Conservation (phyloP, 2,797 vertebrate genomes). For the Sebastes itinus region DNA sequence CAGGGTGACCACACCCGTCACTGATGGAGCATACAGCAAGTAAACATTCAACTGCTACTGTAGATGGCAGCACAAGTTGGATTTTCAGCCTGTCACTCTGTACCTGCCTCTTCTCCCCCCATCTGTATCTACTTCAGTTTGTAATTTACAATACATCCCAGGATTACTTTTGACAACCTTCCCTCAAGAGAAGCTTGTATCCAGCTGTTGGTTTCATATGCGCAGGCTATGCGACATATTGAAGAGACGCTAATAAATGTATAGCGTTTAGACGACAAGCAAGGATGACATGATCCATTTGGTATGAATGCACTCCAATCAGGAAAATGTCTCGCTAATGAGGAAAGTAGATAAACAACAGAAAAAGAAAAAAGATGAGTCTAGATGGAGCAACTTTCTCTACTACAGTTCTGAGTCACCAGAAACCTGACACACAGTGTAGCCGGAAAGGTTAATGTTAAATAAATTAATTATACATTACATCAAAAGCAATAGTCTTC, state of each 20-base stretch:
- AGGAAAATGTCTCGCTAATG: not conserved
- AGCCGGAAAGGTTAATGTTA: not conserved
- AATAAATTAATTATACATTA: not conserved
- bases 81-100: not conserved
- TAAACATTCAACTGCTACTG: not conserved
- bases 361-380: not conserved
- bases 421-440: not conserved
- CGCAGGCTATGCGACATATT: not conserved
- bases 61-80: not conserved
- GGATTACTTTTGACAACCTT: slow-evolving; percentile 17
- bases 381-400: not conserved
- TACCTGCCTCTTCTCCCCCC: not conserved
- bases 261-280: not conserved
- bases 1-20: slow-evolving; percentile 1
- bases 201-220: slow-evolving; percentile 35
- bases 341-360: not conserved
- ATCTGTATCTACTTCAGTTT: slow-evolving; percentile 12
- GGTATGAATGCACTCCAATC: not conserved
- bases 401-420: not conserved
- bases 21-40: not conserved
- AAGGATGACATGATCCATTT: not conserved
- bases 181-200: slow-evolving; percentile 17
- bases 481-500: not conserved
- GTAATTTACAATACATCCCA: slow-evolving; percentile 4
- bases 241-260: not conserved